phyloP scores from a whole-genome alignment of 2,888 invertebrate species.

The Hofmannophila pseudospretella region DNA sequence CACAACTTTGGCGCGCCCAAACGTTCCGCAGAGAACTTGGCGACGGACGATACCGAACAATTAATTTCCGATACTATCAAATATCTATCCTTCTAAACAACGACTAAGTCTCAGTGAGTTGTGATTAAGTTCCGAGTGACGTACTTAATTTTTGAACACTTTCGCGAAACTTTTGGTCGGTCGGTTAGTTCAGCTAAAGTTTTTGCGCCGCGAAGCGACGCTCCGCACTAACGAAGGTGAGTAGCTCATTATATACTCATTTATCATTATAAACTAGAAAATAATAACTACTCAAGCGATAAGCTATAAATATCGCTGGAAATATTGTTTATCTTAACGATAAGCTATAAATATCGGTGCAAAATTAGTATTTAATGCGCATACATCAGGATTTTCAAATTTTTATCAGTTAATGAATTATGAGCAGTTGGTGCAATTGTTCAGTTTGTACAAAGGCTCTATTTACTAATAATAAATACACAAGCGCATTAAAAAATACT shows the following conservation, averaged over 20 bases:
- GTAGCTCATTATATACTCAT: slow-evolving; percentile 26
- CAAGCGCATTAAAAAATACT: too few species aligned
- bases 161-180: slow-evolving; percentile 40
- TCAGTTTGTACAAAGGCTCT: too few species aligned
- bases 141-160: slow-evolving; percentile 27
- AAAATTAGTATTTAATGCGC: neutral
- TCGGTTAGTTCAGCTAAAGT: slow-evolving; percentile 41
- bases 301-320: too few species aligned
- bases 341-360: too few species aligned
- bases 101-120: slow-evolving; percentile 30
- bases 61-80: slow-evolving; percentile 21
- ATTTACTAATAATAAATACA: too few species aligned
- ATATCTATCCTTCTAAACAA: slow-evolving; percentile 19
- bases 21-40: slow-evolving; percentile 56
- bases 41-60: slow-evolving; percentile 28
- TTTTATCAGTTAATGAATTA: too few species aligned
- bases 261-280: slow-evolving; percentile 24
- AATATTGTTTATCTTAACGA: too few species aligned
- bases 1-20: slow-evolving; percentile 72
- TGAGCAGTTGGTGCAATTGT: too few species aligned
- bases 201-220: slow-evolving; percentile 34
- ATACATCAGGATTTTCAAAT: slow-evolving; percentile 1
- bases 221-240: slow-evolving; percentile 28
- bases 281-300: too few species aligned
- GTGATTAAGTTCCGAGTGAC: slow-evolving; percentile 46